Evolutionary conservation across 2,888 invertebrate species (phyloP).

Genomic region (Crematogaster levior): DNA sequence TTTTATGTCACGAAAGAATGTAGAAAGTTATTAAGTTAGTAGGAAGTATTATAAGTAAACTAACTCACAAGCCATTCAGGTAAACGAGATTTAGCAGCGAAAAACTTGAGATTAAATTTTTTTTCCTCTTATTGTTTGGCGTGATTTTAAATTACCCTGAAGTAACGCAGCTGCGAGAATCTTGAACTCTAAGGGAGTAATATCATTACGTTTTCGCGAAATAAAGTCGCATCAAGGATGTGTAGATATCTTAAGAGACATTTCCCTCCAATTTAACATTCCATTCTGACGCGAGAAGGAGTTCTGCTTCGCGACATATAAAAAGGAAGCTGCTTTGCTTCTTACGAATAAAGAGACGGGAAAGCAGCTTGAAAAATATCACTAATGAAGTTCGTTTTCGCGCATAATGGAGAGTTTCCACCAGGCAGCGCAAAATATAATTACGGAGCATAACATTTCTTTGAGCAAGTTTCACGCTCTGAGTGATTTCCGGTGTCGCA

Average conservation of each 20-base stretch:
- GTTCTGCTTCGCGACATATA: conserved; percentile 3
- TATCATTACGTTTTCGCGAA: conserved; percentile 15
- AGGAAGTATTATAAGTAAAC: conserved; percentile 22
- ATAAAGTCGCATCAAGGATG: conserved; percentile 14
- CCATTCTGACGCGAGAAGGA: conserved; percentile 8
- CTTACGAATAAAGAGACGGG: conserved; percentile 38
- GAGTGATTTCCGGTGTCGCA: conserved; percentile 45
- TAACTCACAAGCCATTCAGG: conserved; percentile 20
- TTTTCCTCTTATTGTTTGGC: conserved; percentile 17
- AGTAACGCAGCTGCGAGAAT: conserved; percentile 9
- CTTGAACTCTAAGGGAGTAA: conserved; percentile 13
- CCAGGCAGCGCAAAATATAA: conserved; percentile 42
- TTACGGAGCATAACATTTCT: conserved; percentile 44
- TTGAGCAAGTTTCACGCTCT: conserved; percentile 38
- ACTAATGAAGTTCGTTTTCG: conserved; percentile 52
- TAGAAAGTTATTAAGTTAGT: conserved; percentile 10
- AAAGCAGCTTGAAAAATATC: conserved; percentile 54
- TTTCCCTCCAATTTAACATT: conserved; percentile 37
- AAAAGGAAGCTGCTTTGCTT: conserved; percentile 37
- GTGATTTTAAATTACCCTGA: conserved; percentile 31
- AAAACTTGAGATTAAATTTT: conserved; percentile 40
- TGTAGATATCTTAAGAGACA: conserved; percentile 17
- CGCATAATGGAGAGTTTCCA: conserved; percentile 51
- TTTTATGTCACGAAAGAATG: conserved; percentile 11
- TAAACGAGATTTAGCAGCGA: conserved; percentile 22